phyloP scores from a whole-genome alignment of 2,113 vertebrate genomes.

The Lepisosteus oculatus region DNA sequence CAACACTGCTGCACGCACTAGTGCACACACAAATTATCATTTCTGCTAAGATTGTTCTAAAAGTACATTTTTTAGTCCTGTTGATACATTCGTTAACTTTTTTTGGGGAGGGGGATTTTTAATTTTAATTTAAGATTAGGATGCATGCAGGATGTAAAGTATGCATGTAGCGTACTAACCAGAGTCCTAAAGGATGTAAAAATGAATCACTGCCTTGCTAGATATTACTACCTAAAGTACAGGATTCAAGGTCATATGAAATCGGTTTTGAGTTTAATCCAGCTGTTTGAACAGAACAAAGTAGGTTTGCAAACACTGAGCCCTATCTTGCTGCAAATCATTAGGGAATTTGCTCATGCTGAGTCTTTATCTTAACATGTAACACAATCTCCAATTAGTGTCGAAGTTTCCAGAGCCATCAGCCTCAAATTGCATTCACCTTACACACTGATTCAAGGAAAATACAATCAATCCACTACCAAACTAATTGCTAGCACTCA shows the following conservation, averaged over 20 bases:
- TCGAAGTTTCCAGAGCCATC: slow-evolving; percentile 58
- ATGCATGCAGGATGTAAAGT: too few species aligned
- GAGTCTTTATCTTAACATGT: slow-evolving; percentile 58
- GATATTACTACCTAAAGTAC: not conserved
- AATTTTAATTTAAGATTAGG: too few species aligned
- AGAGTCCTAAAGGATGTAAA: too few species aligned
- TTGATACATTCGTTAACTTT: too few species aligned
- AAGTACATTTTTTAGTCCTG: too few species aligned
- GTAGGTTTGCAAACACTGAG: slow-evolving; percentile 42
- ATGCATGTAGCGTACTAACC: too few species aligned
- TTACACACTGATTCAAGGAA: slow-evolving; percentile 56
- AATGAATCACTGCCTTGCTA: too few species aligned
- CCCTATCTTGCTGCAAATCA: slow-evolving; percentile 41
- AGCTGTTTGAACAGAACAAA: slow-evolving; percentile 41
- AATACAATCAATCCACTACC: slow-evolving; percentile 56
- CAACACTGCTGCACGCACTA: too few species aligned
- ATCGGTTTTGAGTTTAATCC: slow-evolving; percentile 44
- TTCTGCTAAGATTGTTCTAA: too few species aligned
- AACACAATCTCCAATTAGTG: slow-evolving; percentile 68
- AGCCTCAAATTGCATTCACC: slow-evolving; percentile 63
- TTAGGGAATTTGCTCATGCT: slow-evolving; percentile 44
- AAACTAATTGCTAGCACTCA: slow-evolving; percentile 70
- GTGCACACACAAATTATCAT: too few species aligned
- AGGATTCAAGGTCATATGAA: slow-evolving; percentile 43
- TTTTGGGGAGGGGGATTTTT: too few species aligned